A percentile compares a stretch with the other conserved stretches of the same genome.
phyloP scores from a whole-genome alignment of 2,888 invertebrate genomes.

The Geotrupes spiniger region DNA sequence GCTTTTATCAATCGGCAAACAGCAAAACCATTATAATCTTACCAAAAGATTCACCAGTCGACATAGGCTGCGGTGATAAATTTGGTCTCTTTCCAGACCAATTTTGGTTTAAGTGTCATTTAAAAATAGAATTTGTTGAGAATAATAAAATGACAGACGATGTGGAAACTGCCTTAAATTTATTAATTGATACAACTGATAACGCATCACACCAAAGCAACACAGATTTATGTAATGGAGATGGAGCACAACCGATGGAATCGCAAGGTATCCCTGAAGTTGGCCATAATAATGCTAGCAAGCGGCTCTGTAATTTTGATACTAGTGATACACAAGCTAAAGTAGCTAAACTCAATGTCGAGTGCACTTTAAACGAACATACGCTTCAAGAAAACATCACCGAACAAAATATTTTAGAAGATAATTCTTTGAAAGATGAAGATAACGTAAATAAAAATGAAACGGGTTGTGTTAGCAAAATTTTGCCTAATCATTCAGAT shows the following conservation, averaged over 20 bases:
- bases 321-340: not conserved
- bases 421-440: not conserved
- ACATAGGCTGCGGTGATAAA: conserved; percentile 52
- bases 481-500: not conserved
- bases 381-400: not conserved
- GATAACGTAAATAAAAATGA: not conserved
- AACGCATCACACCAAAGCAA: no score
- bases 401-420: not conserved
- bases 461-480: no score
- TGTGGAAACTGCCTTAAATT: no score
- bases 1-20: conserved; percentile 49
- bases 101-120: conserved; percentile 50
- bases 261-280: no score
- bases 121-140: conserved; percentile 33
- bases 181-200: no score
- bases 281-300: no score
- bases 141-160: no score
- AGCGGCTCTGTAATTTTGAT: not conserved
- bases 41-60: conserved; percentile 40
- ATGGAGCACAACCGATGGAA: no score
- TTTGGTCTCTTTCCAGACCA: conserved; percentile 55
- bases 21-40: conserved; percentile 43
- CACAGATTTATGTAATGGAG: no score
- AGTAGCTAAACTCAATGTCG: conserved; percentile 5
- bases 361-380: not conserved